Evolutionary conservation across 2,888 invertebrate species (phyloP), one percentile per base, ranked within the genome.

Genomic region (Hanleya hanleyi): DNA sequence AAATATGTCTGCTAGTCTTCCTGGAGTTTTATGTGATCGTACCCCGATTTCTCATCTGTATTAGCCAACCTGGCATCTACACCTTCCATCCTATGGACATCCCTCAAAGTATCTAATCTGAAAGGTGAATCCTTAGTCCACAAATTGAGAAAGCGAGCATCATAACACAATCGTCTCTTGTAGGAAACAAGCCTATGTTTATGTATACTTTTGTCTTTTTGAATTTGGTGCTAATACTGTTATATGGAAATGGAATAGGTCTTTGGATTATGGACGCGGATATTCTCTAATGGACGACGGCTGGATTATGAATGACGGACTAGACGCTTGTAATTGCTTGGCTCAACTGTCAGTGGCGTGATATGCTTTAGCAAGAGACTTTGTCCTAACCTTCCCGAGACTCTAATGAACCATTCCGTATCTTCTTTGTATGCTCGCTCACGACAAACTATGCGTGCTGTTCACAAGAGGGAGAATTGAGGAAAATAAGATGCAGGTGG

Each of bases 31-130:
- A 76, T 50, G 49, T 76, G 76, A 37, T 71, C 71, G 62, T 76
- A 76, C 2, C 76, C 76, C 9, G 71, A 74, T 47, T 74, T 74
- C 26, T 76, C 73, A 57, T 76, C 76, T 38, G 18, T 50, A 0
- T 50, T 15, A 29, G 61, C 61, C 61, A 76, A 68, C 4, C 36
- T 32, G 7, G 41, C 15, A 33, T 38, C 22, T 5, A 47, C 70
- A 29, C 38, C 57, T n/a, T 73, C 65, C 9, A 76, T 9, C 26
- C 76, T 35, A 50, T 47, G 67, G 3, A 73, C 35, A 57, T 75
- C 71, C 57, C 33, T 64, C n/a, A 74, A 38, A 65, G 41, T 41
- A 9, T 41, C 41, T 18, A 41, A 41, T 18, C 18, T 9, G 18
- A 73, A 38, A 18, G 73, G 70, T 7, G 18, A n/a, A n/a, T 69